These are phyloP conservation scores for Rhopalosiphum nymphaeae DNA, from an alignment of 2,888 invertebrate genomes.

Conservation along the genomic window DNA sequence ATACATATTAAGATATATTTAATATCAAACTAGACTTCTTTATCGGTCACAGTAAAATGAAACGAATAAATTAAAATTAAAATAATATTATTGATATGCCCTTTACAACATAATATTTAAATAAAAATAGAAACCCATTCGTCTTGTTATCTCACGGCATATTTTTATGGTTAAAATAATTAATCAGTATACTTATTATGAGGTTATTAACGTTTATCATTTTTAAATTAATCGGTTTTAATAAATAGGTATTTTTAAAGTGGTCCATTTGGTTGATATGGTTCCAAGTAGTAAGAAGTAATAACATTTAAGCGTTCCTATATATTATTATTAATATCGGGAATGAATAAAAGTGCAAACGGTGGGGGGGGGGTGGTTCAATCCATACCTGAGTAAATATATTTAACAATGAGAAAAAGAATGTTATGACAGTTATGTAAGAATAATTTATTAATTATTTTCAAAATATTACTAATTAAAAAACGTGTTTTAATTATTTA, in stretches of 20 bases:
- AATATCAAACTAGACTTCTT: slow-evolving; percentile 1
- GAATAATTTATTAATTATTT: neutral
- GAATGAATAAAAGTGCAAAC: neutral
- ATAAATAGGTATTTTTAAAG: neutral
- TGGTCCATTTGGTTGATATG: neutral
- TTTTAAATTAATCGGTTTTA: neutral
- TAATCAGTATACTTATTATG: neutral
- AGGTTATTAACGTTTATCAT: slow-evolving; percentile 7
- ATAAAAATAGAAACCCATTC: neutral
- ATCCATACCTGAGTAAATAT: neutral
- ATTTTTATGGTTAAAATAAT: slow-evolving; percentile 32
- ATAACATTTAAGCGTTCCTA: neutral
- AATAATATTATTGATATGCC: slow-evolving; percentile 40
- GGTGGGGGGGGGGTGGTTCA: neutral
- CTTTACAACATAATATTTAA: slow-evolving; percentile 24
- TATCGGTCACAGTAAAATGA: neutral
- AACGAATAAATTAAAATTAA: slow-evolving; percentile 1
- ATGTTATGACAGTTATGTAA: neutral
- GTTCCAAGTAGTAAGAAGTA: neutral
- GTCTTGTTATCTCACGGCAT: neutral
- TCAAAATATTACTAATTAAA: neutral
- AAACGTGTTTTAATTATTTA: neutral
- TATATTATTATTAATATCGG: neutral
- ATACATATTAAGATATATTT: neutral
- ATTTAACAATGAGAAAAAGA: neutral